Base-by-base conservation (phyloP, 2,113 vertebrate genomes). In the Dasyurus viverrinus region DNA sequence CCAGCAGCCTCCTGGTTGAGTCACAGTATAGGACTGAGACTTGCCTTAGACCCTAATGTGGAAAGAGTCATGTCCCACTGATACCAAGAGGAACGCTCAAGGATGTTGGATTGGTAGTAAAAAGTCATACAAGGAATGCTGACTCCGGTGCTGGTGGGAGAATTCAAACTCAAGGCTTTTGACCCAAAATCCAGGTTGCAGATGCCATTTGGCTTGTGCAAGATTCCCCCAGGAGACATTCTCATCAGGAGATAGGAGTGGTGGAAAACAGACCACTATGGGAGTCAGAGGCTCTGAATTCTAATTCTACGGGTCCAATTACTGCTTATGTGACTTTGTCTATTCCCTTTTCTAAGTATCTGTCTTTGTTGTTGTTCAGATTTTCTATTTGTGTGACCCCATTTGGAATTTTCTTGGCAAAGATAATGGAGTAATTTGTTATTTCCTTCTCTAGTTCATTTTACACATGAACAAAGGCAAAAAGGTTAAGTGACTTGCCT, bases 401-500 rank as follows among this genome's bases (percentile, higher is more conserved):
- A 84, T 84, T 84, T 84, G n/a, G 36, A 8, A n/a, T 22, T 42
- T 84, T 84, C 16, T 84, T 42, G 36, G 68, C n/a, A 84, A 84
- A 84, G 16, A 84, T 42, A n/a, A 1, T 42, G 19, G n/a, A 22
- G 16, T 1, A 23, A 8, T 84, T n/a, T n/a, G 68, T 22, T 42
- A 76, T 76, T 84, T n/a, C 12, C 36, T 76, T 76, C 68, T 76
- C 36, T 11, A 8, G 27, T 11, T 89, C 57, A 9, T 47, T 89
- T 68, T 91, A 0, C 6, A 8, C 1, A 48, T 3, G 19, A 19
- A n/a, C 22, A 6, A 16, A 76, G 36, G 16, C 36, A 16, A 76
- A 14, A 76, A 26, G 36, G 16, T 76, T 19, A 84, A 22, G 0
- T 12, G 19, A 76, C 0, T 0, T 2, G 23, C 0, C 16, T 0